phyloP scores from a whole-genome alignment of 2,113 vertebrate genomes.

The mouse (Mus musculus) region DNA sequence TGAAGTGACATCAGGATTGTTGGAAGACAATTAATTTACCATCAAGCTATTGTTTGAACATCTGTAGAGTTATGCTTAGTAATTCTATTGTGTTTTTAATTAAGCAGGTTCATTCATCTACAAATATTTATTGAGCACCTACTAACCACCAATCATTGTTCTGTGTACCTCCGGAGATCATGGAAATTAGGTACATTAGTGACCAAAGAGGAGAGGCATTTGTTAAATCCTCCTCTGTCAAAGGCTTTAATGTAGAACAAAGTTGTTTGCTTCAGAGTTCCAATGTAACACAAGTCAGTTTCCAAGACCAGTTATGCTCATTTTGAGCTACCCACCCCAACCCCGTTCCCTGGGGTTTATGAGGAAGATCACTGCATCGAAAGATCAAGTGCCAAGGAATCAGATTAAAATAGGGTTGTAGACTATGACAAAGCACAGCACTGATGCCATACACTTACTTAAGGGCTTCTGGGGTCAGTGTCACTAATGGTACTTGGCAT shows the following conservation, averaged over 20 bases:
- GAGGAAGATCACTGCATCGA: background rate
- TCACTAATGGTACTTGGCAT: constrained; percentile 60
- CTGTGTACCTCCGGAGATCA: background rate
- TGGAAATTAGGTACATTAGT: background rate
- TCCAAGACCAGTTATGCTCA: background rate
- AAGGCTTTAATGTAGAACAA: background rate
- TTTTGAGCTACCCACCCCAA: background rate
- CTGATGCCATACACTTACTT: background rate
- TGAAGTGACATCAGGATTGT: constrained; percentile 75
- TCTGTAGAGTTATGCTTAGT: constrained; percentile 65
- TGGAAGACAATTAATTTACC: constrained; percentile 71
- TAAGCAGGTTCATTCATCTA: constrained; percentile 37
- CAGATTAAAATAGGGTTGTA: constrained; percentile 44
- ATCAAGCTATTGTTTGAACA: constrained; percentile 77
- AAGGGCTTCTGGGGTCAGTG: constrained; percentile 65
- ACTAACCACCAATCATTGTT: background rate
- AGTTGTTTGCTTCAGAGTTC: background rate
- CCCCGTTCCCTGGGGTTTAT: constrained; percentile 33
- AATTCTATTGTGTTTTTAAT: constrained; percentile 67
- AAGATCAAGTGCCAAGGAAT: constrained; percentile 33
- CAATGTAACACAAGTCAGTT: constrained; percentile 2
- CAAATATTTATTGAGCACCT: constrained; percentile 71
- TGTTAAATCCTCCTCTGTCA: constrained; percentile 21
- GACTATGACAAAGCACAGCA: background rate
- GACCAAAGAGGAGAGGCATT: background rate